These are phyloP conservation scores for Ctenodactylus gundi DNA, from an alignment of 2,113 vertebrate genomes.

Conservation along the genomic window DNA sequence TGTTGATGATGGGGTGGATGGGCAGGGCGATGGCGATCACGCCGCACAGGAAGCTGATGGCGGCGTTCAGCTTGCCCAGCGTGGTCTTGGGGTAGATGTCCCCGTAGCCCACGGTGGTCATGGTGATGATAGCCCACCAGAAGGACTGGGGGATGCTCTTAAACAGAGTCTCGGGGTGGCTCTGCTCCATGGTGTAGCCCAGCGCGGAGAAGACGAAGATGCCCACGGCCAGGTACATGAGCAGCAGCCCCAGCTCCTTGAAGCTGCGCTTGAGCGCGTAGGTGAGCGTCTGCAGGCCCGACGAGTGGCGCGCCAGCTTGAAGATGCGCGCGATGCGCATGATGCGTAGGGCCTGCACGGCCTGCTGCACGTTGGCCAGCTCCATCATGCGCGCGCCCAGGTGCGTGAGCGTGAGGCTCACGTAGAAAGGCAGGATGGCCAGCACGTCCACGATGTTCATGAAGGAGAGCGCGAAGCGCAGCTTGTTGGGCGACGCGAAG, in stretches of 20 bases:
- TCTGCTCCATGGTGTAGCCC: constrained; percentile 97
- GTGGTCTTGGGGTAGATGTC: constrained; percentile 99
- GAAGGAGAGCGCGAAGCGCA: constrained; percentile 92
- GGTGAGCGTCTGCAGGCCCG: constrained; percentile 95
- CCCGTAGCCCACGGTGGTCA: constrained; percentile 98
- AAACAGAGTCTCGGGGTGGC: constrained; percentile 97
- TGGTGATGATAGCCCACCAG: constrained; percentile 99
- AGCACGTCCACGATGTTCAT: constrained; percentile 97
- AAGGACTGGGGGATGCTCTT: constrained; percentile 98
- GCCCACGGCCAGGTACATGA: constrained; percentile 97
- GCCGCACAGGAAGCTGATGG: constrained; percentile 97
- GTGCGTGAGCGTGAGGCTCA: constrained; percentile 93
- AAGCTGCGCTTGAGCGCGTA: constrained; percentile 96
- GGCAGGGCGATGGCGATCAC: constrained; percentile 97
- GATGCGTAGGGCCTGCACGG: constrained; percentile 95
- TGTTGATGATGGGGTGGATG: constrained; percentile 98
- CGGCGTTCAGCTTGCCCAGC: constrained; percentile 96
- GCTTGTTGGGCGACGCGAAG: constrained; percentile 92
- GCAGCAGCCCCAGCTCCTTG: constrained; percentile 95
- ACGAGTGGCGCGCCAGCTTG: constrained; percentile 96
- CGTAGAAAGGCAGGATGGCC: constrained; percentile 96
- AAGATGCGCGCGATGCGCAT: constrained; percentile 96
- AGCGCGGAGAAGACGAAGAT: constrained; percentile 98
- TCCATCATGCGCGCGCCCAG: constrained; percentile 95
- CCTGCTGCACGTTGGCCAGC: constrained; percentile 95